Evolutionary conservation across 2,113 vertebrate genomes (phyloP).

Genomic region (Passer montanus): DNA sequence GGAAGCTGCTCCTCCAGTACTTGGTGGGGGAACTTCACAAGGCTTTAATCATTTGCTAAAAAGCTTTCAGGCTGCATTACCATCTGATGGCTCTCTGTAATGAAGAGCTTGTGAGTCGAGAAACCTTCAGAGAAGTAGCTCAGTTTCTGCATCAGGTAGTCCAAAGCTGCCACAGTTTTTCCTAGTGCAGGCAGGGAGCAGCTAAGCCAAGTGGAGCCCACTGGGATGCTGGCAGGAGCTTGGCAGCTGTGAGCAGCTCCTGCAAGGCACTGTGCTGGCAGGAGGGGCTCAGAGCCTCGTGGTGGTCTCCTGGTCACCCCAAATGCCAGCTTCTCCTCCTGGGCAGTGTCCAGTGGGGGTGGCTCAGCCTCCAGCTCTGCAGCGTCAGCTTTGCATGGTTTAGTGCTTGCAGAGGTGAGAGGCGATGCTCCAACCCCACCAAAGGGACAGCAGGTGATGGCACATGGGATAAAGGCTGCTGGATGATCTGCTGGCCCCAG

Average conservation of each 20-base stretch:
- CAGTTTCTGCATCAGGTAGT: neutral
- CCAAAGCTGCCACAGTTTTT: neutral
- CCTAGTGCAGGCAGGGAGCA: neutral
- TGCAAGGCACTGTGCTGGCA: neutral
- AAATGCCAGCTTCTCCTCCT: neutral
- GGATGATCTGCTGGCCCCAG: neutral
- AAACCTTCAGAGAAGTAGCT: constrained; percentile 8
- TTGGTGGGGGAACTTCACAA: neutral
- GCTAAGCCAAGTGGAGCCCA: neutral
- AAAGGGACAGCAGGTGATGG: neutral
- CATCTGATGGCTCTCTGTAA: neutral
- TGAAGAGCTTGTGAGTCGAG: neutral
- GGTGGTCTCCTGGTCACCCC: neutral
- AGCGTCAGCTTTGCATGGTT: neutral
- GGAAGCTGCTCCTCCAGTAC: neutral
- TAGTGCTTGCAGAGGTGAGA: neutral
- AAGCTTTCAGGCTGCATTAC: constrained; percentile 49
- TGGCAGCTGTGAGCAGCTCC: neutral
- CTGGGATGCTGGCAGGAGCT: neutral
- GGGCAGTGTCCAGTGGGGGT: neutral
- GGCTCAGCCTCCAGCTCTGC: neutral
- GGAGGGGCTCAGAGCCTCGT: neutral
- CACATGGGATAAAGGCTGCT: neutral
- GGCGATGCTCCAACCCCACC: neutral
- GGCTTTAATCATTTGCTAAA: constrained; percentile 37